Conservation (phyloP, 2,113 vertebrate genomes). For the Tapirus terrestris region DNA sequence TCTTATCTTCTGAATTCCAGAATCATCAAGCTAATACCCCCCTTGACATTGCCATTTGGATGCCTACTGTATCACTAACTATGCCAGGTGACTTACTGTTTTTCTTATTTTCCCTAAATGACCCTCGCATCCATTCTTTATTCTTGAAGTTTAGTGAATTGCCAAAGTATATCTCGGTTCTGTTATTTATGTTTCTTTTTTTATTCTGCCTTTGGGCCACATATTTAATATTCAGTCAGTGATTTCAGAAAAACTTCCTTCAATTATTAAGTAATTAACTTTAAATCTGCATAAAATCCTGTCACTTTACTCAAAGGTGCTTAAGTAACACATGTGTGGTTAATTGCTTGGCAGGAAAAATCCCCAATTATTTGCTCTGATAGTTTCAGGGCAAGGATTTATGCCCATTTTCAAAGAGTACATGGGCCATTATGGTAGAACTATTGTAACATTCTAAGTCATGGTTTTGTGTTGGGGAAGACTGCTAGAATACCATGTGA, state of each 20-base stretch:
- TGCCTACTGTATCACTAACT: fast-evolving
- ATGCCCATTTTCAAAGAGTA: background rate
- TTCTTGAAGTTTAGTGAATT: background rate
- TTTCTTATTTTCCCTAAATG: background rate
- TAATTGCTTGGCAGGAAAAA: conserved; percentile 31
- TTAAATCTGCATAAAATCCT: background rate
- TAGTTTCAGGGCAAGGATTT: background rate
- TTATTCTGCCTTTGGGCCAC: background rate
- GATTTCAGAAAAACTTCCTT: background rate
- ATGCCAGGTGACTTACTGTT: background rate
- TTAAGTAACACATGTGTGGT: background rate
- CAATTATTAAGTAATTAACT: background rate
- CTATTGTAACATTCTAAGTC: background rate
- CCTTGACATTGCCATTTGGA: background rate
- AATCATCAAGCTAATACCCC: background rate
- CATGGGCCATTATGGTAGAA: background rate
- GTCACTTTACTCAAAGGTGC: background rate
- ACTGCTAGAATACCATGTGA: background rate
- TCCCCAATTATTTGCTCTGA: background rate
- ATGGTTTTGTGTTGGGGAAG: background rate
- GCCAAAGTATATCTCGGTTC: background rate
- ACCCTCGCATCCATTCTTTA: background rate
- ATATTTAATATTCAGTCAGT: background rate
- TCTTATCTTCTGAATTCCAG: background rate
- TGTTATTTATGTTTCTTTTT: background rate